Percentiles rank a stretch among this genome's conserved stretches.
These are phyloP conservation scores for Drosophila peninsularis DNA, from an alignment of 2,888 invertebrate species.

Conservation along the genomic window DNA sequence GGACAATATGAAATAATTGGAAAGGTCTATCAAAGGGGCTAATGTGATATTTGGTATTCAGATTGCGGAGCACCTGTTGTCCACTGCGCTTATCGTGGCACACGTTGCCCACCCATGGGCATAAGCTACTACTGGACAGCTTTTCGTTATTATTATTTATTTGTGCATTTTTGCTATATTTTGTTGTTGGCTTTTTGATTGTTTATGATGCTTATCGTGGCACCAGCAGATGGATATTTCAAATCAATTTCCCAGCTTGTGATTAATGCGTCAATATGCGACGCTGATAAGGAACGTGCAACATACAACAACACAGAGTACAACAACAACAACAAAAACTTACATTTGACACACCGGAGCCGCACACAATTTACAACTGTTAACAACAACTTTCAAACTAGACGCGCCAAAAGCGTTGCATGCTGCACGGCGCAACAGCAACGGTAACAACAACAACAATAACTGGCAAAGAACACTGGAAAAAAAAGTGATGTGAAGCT, in stretches of 20 bases:
- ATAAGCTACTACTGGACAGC: constrained; percentile 25
- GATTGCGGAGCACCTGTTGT: constrained; percentile 47
- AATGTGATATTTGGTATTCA: constrained; percentile 2
- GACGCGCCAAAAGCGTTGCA: constrained; percentile 51
- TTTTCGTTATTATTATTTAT: constrained; percentile 3
- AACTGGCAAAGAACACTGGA: constrained; percentile 37
- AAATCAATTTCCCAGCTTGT: constrained; percentile 66
- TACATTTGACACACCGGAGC: constrained; percentile 43
- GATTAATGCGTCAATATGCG: constrained; percentile 45
- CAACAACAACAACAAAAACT: constrained; percentile 16
- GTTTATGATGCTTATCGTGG: constrained; percentile 46
- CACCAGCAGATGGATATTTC: constrained; percentile 59
- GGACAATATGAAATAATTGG: neutral
- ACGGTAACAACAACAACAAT: neutral
- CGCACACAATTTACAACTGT: constrained; percentile 10
- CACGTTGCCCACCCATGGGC: constrained; percentile 5
- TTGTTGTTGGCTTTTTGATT: constrained; percentile 14
- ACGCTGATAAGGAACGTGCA: constrained; percentile 30
- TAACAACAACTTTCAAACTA: constrained; percentile 35
- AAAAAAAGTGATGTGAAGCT: constrained; percentile 35
- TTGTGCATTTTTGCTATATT: neutral
- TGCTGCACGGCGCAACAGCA: constrained; percentile 44
- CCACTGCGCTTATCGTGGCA: constrained; percentile 28
- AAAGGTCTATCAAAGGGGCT: neutral
- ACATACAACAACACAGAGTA: constrained; percentile 4